Percentiles rank a stretch among this genome's conserved stretches.
These are phyloP conservation scores for Phenganax marumi DNA, from an alignment of 92 coral and sea anemone genomes.

Conservation along the genomic window DNA sequence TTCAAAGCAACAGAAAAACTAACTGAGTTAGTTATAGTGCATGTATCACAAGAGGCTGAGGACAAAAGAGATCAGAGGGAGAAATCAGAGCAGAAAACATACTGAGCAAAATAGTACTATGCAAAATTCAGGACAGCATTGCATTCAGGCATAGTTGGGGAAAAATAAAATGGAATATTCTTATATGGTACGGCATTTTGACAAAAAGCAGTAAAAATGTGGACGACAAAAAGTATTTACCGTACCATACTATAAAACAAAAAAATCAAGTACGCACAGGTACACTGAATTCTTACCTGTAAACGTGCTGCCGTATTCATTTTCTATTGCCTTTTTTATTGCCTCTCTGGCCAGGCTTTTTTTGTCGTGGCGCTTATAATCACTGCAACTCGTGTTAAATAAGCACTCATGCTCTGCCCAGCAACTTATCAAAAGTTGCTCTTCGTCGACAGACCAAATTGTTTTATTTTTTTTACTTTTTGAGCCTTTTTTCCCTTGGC, in stretches of 20 bases:
- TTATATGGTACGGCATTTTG: too few relatives aligned
- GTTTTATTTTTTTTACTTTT: constrained; percentile 36
- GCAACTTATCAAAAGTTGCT: constrained; percentile 56
- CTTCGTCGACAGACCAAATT: constrained; percentile 57
- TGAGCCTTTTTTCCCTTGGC: not conserved
- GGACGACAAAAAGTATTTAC: too few relatives aligned
- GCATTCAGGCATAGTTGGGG: too few relatives aligned
- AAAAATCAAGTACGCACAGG: not conserved
- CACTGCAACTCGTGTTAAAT: not conserved
- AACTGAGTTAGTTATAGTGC: not conserved
- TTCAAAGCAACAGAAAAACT: constrained; percentile 38
- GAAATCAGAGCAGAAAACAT: too few relatives aligned
- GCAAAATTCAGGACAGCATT: too few relatives aligned
- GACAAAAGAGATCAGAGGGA: too few relatives aligned
- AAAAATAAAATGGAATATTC: too few relatives aligned
- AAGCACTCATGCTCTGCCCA: constrained; percentile 11
- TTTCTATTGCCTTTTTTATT: not conserved
- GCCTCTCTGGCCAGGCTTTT: not conserved
- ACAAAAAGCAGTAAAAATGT: too few relatives aligned
- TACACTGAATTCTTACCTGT: not conserved
- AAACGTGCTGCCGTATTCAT: constrained; percentile 11
- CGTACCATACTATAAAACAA: too few relatives aligned
- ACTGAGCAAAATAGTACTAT: too few relatives aligned
- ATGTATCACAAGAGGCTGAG: too few relatives aligned
- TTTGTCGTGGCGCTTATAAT: not conserved